These are phyloP conservation scores for Rhynchotus rufescens DNA, from an alignment of 2,797 vertebrate genomes.

Conservation along the genomic window DNA sequence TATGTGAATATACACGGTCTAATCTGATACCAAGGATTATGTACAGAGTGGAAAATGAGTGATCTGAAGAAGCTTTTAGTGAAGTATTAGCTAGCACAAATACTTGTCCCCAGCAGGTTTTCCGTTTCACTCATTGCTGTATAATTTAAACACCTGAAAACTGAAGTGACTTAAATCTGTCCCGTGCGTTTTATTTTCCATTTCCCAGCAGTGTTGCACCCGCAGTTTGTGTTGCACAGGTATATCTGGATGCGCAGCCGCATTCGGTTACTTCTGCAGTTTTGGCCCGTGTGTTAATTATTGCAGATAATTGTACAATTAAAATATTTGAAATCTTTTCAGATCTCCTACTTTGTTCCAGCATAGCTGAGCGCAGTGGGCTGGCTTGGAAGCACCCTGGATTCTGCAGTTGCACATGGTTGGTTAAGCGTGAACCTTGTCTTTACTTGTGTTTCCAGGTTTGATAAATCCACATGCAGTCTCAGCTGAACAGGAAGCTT, in stretches of 20 bases:
- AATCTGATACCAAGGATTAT: background rate
- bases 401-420: background rate
- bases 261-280: background rate
- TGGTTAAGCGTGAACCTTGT: fast-evolving
- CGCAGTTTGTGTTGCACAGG: fast-evolving
- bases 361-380: background rate
- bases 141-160: background rate
- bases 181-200: background rate
- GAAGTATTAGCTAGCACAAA: background rate
- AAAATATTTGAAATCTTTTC: background rate
- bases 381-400: fast-evolving
- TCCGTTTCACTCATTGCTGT: background rate
- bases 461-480: background rate
- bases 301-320: background rate
- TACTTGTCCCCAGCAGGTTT: background rate
- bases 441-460: background rate
- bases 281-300: background rate
- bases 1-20: background rate
- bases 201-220: background rate
- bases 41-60: background rate
- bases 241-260: fast-evolving
- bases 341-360: background rate
- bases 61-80: background rate
- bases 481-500: background rate
- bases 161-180: background rate